phyloP scores from a whole-genome alignment of 2,888 invertebrate species.

The Neoaliturus tenellus region DNA sequence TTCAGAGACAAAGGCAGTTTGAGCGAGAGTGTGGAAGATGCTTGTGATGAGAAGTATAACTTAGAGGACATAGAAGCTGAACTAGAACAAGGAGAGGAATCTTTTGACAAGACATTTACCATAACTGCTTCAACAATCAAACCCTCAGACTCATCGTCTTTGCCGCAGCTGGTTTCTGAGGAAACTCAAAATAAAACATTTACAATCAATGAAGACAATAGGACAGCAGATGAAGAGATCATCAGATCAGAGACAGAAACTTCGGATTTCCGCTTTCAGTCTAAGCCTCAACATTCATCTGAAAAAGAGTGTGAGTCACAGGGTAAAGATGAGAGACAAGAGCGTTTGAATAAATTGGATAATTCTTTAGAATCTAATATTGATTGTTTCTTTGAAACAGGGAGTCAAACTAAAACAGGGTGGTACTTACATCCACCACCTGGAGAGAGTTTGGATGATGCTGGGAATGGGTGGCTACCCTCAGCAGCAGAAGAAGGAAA shows the following conservation, averaged over 20 bases:
- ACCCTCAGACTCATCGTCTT: neutral
- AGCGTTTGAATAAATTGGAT: constrained; percentile 49
- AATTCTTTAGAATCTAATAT: constrained; percentile 42
- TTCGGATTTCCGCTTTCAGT: too few relatives aligned
- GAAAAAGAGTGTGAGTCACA: neutral
- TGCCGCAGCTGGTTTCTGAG: too few relatives aligned
- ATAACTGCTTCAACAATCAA: too few relatives aligned
- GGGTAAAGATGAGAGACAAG: neutral
- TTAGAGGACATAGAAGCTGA: constrained; percentile 69
- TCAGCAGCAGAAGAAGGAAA: constrained; percentile 71
- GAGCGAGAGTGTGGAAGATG: constrained; percentile 69
- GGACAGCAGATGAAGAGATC: too few relatives aligned
- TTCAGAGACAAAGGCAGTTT: constrained; percentile 73
- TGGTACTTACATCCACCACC: constrained; percentile 67
- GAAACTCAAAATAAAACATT: too few relatives aligned
- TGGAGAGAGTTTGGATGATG: constrained; percentile 63
- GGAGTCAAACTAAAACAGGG: constrained; percentile 55
- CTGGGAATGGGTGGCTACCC: constrained; percentile 74
- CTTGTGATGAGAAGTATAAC: constrained; percentile 68
- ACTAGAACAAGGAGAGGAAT: constrained; percentile 64
- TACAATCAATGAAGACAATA: too few relatives aligned
- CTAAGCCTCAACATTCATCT: too few relatives aligned
- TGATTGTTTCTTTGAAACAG: constrained; percentile 46
- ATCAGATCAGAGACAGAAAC: too few relatives aligned
- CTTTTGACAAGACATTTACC: too few relatives aligned